Base-by-base conservation (phyloP, 2,113 vertebrate genomes). In the Oostethus manadensis region DNA sequence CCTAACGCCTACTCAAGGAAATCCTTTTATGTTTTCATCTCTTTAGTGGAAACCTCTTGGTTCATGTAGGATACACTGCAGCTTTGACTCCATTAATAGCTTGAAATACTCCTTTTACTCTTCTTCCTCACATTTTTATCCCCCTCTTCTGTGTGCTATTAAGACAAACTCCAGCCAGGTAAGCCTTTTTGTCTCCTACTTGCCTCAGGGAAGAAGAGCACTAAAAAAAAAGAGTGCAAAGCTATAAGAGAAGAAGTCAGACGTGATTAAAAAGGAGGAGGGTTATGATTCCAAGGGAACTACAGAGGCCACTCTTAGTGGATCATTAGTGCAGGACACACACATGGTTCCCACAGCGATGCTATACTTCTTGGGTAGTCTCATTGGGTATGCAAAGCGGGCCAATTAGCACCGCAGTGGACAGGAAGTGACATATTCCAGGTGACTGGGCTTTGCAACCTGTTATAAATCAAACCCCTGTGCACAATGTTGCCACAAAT, bases 301-400 rank as follows among this genome's bases (percentile, higher is more conserved):
- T 33, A 1, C 23, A 18, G 56, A 56, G 62, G 21, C 4, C 21
- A 49, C 10, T 54, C 64, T 21, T 33, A 45, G 67, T 67, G 64
- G 51, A 60, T 70, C 66, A 80, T 76, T 73, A 56, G 42, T 23
- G 44, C 13, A 40, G 7, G 33, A 13, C 45, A 21, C 43, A 18
- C 35, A 23, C 57, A 57, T 29, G 64, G 70, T 45, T 68, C 68
- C 69, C 58, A 63, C 67, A 57, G 60, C 67, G 92, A 73, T 88
- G 90, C 86, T 91, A 92, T 89, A 55, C 1, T 38, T 64, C 78
- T 74, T 76, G 84, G 82, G n/a, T n/a, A 85, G 79, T 70, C 81
- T 88, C 50, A 66, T 88, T 86, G 85, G 60, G 82, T 79, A 87
- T 87, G 83, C 81, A 88, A 89, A 88, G 72, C 33, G 74, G 70